Percentiles rank a stretch among this genome's conserved stretches.
phyloP scores from a whole-genome alignment of 53 echinoderm and acorn worm species.

The Apostichopus leukothele region DNA sequence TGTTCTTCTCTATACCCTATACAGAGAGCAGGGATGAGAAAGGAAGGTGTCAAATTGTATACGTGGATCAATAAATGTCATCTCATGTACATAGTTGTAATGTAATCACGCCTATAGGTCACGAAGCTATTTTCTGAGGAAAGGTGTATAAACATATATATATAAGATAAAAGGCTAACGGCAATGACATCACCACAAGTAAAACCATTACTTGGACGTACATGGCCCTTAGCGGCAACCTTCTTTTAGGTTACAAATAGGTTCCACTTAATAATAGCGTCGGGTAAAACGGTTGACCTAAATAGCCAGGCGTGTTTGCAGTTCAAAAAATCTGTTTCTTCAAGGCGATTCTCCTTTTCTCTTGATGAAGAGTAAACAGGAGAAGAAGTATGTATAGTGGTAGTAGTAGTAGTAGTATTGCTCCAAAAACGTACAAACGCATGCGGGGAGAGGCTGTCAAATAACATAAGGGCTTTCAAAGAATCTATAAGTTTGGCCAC shows the following conservation, averaged over 20 bases:
- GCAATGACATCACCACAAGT: not conserved
- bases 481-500: too few species aligned
- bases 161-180: not conserved
- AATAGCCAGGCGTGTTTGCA: not conserved
- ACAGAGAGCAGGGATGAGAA: too few species aligned
- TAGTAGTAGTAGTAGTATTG: too few species aligned
- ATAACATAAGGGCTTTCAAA: too few species aligned
- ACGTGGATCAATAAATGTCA: too few species aligned
- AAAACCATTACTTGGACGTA: not conserved
- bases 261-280: not conserved
- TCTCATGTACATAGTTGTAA: too few species aligned
- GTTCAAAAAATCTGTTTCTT: not conserved
- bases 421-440: too few species aligned
- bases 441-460: too few species aligned
- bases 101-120: not conserved
- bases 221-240: not conserved
- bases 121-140: not conserved
- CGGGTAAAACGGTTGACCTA: not conserved
- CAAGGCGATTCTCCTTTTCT: not conserved
- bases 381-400: not conserved
- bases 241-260: not conserved
- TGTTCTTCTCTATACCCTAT: too few species aligned
- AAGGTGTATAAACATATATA: not conserved
- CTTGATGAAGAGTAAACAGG: not conserved
- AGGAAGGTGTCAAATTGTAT: too few species aligned